Base-by-base conservation (phyloP, 2,888 invertebrate species). In the Notocelia uddmanniana region DNA sequence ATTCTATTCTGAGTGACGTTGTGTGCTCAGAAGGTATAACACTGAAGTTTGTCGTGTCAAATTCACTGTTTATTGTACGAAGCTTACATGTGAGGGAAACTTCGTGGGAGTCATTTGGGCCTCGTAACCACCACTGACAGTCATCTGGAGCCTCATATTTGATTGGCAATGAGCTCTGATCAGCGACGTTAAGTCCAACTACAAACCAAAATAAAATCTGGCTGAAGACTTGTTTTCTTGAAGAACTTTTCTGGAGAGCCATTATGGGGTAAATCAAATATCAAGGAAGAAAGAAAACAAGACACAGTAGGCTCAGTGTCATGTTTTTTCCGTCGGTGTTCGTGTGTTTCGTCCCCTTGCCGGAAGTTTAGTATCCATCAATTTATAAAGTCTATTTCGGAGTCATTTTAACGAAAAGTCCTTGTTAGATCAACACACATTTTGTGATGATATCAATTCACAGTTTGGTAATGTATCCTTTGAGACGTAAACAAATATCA, bases 41-140 rank as follows among this genome's bases (percentile, higher is more conserved):
- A 91, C 97, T 97, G 85, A 97, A 97, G 91, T 98, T 98, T 45
- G 97, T 98, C 76, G 97, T 97, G 89, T 97, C 97, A 86, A 96
- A 97, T 87, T 97, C 97, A 93, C 97, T 97, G 90, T 97, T 97
- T 83, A 97, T 97, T 64, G 97, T 96, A 80, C 97, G 94, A 82
- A 97, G 94, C 90, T 97, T 95, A 91, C 97, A 97, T 74, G 96
- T 96, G 76, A 97, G 94, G 19, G 96, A 95, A 75, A 97, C 96
- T 90, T 97, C 96, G 80, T 96, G 95, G 76, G 94, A 94, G 79
- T 90, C 94, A 69, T 94, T 95, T 76, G 94, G 95, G 83, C 94
- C 96, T 77, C 95, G 90, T 52, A 96, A 85, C 95, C 95, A 96
- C 96, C 97, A 96, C 84, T 96, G 96, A 83, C 98, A 98, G 87